Base-by-base conservation (phyloP, 2,113 vertebrate genomes). In the Sclerurus mexicanus region DNA sequence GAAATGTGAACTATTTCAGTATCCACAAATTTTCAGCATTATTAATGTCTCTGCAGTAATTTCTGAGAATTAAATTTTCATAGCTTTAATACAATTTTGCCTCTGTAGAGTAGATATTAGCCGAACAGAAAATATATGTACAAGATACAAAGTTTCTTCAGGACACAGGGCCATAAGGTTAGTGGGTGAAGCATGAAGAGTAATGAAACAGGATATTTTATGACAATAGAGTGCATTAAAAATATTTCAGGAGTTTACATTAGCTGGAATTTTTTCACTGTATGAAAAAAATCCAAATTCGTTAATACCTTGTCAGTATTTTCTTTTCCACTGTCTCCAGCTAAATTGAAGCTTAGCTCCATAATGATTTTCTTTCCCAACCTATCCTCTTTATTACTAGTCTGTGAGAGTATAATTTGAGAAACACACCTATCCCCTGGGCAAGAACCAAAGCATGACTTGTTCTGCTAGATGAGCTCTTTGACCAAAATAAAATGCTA, bases 391-490 rank as follows among this genome's bases (percentile, higher is more conserved):
- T 94, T 89, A 75, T 59, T 86, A 27, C 25, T 68, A 35, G 58
- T 95, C 64, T 79, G 63, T 33, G 33, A 86, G 53, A 83, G 37
- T 53, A 31, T 82, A 92, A 93, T 96, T 96, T 93, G 62, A 87
- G 85, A 60, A 95, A 44, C 82, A 95, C 94, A 44, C 92, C 94
- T 95, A 56, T 84, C 39, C 90, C 59, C 31, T 92, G 50, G 87
- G 95, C 93, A 90, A 93, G 87, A 95, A 35, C 37, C 31, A 89
- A 80, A 77, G 83, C 75, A 79, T 66, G 68, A 89, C 91, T 96
- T 84, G 95, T 94, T 97, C 60, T 87, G 58, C 91, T 80, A 42
- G 83, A 24, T 84, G 53, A 84, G 58, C 46, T 91, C 55, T 95
- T 91, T 5, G 8, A 79, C 89, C n/a, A 62, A 91, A 91, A 74